Evolutionary conservation across 2,888 invertebrate genomes (phyloP), one percentile per base, ranked within the genome.

Genomic region (Noctua janthina): DNA sequence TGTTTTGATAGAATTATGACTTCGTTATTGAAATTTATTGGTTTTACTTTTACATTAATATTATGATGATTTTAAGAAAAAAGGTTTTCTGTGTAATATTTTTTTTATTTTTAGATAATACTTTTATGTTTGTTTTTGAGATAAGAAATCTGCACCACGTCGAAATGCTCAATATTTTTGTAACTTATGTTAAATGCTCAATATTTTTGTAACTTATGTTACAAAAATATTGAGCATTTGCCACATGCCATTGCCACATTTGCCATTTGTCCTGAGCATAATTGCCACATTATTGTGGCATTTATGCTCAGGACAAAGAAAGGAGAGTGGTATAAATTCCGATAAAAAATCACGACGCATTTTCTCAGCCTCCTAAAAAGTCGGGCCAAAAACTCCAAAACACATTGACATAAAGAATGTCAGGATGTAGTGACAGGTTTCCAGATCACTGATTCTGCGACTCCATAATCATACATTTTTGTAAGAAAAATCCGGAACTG

Each of bases 391-490:
- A 46, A n/a, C 49, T 74, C 51, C 66, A 76, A 73, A 76, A 76
- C 35, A 71, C 62, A 72, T 62, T 64, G 70, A 71, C 67, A 74
- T 78, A 83, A 78, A 84, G 56, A 83, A 81, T 76, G 70, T 78
- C 46, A 5, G 39, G 46, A 74, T 83, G 46, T 81, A 78, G 56
- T 81, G 83, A 76, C 83, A 83, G 67, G 64, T 83, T 86, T 84
- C 71, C 84, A 84, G 71, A 56, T 74, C 84, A 84, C 66, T 84
- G 81, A 81, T 71, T 84, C 68, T 81, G 81, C n/a, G 54, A 81
- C 71, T 77, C 73, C 81, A 74, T 84, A 77, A 81, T 71, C 66
- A 62, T 29, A 77, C 23, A 68, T 84, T 81, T 84, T 46, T 51
- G 2, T 71, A 43, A 11, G 62, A 74, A 77, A 74, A 71, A 71